Evolutionary conservation across 2,888 invertebrate species (phyloP), one percentile per base, ranked within the genome.

Genomic region (Agrilus mali): DNA sequence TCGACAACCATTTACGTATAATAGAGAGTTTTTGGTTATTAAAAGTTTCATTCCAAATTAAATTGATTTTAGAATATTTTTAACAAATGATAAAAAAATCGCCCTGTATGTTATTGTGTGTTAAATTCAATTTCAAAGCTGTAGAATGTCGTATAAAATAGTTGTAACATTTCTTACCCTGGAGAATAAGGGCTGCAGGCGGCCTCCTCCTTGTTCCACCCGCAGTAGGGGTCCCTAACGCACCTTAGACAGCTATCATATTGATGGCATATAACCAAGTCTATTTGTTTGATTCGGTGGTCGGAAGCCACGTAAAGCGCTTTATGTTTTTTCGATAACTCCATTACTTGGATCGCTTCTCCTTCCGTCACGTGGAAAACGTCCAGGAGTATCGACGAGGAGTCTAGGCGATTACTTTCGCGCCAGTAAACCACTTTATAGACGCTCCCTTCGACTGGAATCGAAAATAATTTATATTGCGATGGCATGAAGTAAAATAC

Each of bases 151-250:
- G 15, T 36, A 22, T 12, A 17, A 36, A 39, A 16, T 39, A 39
- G 31, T 15, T 35, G 8, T 13, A 43, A 22, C 12, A 37, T 27
- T 14, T 65, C 73, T 72, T 69, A 86, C 85, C 89, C 89, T 52
- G 86, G 82, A 58, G 80, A 77, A 62, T 88, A 90, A 32, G 90
- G 86, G 55, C 86, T 82, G 70, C 93, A 93, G 41, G 84, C 81
- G 51, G 83, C 85, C 10, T 81, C 77, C 52, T 90, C 89, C 55
- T 87, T 82, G 63, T 94, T 94, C 95, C 95, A 95, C 17, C 94
- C 94, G 63, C 95, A 95, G 67, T 94, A 94, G 0, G 95, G 94
- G 70, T 95, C 95, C 61, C 88, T 82, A 16, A 93, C 88, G 70
- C 95, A 95, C 44, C 90, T 74, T 56, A 90, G 77, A 66, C 94